Evolutionary conservation across 2,797 vertebrate genomes (phyloP).

Genomic region (Syngnathus rostellatus): DNA sequence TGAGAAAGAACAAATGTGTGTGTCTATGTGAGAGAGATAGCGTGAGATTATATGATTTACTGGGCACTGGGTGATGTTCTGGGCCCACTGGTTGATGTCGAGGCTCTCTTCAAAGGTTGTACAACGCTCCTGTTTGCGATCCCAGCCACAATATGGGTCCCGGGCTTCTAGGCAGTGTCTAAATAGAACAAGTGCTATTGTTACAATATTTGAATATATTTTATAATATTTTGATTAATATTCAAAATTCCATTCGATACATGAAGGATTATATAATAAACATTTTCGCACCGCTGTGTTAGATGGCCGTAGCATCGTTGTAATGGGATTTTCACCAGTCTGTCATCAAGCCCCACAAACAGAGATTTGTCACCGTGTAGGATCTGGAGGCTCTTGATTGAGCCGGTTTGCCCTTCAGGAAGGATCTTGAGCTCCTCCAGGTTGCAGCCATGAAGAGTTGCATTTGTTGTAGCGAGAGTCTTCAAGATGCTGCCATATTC

Average conservation of each 20-base stretch:
- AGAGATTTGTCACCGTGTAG: conserved; percentile 83
- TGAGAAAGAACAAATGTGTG: conserved; percentile 6
- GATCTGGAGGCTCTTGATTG: conserved; percentile 81
- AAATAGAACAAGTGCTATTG: background rate
- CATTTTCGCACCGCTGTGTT: conserved; percentile 50
- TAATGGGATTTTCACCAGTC: conserved; percentile 82
- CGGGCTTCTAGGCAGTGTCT: conserved; percentile 86
- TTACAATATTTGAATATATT: too few species aligned
- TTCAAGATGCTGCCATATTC: conserved; percentile 92
- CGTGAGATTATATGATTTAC: conserved; percentile 64
- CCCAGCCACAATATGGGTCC: conserved; percentile 96
- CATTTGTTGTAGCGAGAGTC: conserved; percentile 78
- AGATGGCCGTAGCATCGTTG: conserved; percentile 69
- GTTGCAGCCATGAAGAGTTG: conserved; percentile 78
- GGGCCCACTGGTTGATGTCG: conserved; percentile 91
- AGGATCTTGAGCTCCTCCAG: conserved; percentile 88
- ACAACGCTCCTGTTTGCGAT: conserved; percentile 80
- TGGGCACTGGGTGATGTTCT: conserved; percentile 83
- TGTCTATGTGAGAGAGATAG: background rate
- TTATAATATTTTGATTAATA: background rate
- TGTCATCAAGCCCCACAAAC: conserved; percentile 81
- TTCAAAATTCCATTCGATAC: background rate
- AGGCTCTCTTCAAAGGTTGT: conserved; percentile 84
- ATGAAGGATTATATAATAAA: background rate
- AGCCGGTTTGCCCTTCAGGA: conserved; percentile 68